These are phyloP conservation scores for Spilogale gracilis DNA, from an alignment of 2,113 vertebrate species.

Conservation along the genomic window DNA sequence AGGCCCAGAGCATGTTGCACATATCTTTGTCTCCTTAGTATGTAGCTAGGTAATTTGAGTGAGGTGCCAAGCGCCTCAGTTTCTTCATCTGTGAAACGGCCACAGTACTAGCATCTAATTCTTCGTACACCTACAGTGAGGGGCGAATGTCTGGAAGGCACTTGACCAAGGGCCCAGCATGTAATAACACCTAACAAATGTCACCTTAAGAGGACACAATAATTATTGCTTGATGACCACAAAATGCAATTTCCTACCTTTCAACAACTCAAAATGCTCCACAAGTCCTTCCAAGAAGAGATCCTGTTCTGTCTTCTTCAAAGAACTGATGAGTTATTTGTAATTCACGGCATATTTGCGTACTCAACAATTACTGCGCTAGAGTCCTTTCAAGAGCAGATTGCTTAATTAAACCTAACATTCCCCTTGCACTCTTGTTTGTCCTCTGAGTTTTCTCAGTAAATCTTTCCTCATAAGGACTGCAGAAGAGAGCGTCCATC, in stretches of 20 bases:
- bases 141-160: neutral
- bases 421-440: neutral
- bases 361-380: neutral
- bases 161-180: neutral
- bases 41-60: neutral
- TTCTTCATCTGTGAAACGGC: neutral
- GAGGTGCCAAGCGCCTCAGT: neutral
- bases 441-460: neutral
- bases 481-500: neutral
- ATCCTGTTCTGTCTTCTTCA: neutral
- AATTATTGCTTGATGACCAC: neutral
- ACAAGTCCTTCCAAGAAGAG: conserved; percentile 54
- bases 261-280: neutral
- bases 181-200: neutral
- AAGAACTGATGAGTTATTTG: conserved; percentile 24
- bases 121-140: neutral
- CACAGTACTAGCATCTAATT: too few species aligned
- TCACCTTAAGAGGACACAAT: neutral
- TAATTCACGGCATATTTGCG: neutral
- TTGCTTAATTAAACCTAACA: conserved; percentile 18
- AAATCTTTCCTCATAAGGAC: neutral
- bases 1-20: neutral
- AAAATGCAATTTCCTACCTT: neutral
- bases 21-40: neutral
- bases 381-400: neutral